These are phyloP conservation scores for Acanthosoma haemorrhoidale DNA, from an alignment of 2,888 invertebrate species.

Conservation along the genomic window DNA sequence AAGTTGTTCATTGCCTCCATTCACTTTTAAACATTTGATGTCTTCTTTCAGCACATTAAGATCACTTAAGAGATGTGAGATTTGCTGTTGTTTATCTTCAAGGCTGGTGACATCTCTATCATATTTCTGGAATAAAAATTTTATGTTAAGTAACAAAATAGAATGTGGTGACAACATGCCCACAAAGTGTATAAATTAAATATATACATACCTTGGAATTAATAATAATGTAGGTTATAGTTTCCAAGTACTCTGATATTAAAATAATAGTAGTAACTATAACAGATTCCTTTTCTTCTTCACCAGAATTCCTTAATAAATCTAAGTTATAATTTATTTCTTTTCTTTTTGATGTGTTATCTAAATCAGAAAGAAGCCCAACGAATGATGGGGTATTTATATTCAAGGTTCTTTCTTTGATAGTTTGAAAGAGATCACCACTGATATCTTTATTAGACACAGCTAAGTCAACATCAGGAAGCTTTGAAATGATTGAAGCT, in stretches of 20 bases:
- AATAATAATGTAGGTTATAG: slow-evolving; percentile 69
- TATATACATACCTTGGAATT: slow-evolving; percentile 38
- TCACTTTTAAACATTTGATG: neutral
- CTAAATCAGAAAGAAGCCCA: slow-evolving; percentile 25
- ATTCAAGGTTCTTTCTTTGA: slow-evolving; percentile 13
- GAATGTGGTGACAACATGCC: neutral
- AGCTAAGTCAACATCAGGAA: slow-evolving; percentile 50
- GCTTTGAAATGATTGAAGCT: slow-evolving; percentile 43
- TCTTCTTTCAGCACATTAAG: slow-evolving; percentile 1
- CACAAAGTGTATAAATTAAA: neutral
- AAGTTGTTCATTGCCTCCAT: neutral
- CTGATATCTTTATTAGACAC: slow-evolving; percentile 54
- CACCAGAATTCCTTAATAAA: slow-evolving; percentile 9
- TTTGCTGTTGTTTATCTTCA: slow-evolving; percentile 5
- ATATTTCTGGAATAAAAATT: neutral
- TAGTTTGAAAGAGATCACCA: slow-evolving; percentile 21
- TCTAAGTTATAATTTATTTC: slow-evolving; percentile 24
- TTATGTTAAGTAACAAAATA: neutral
- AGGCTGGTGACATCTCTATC: neutral
- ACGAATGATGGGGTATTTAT: slow-evolving; percentile 18
- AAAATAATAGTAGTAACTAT: slow-evolving; percentile 46
- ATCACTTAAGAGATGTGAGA: neutral
- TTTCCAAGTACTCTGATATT: slow-evolving; percentile 78
- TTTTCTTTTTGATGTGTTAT: neutral
- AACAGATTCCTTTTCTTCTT: slow-evolving; percentile 15